phyloP scores from a whole-genome alignment of 2,113 vertebrate species.

The Cinclus cinclus region DNA sequence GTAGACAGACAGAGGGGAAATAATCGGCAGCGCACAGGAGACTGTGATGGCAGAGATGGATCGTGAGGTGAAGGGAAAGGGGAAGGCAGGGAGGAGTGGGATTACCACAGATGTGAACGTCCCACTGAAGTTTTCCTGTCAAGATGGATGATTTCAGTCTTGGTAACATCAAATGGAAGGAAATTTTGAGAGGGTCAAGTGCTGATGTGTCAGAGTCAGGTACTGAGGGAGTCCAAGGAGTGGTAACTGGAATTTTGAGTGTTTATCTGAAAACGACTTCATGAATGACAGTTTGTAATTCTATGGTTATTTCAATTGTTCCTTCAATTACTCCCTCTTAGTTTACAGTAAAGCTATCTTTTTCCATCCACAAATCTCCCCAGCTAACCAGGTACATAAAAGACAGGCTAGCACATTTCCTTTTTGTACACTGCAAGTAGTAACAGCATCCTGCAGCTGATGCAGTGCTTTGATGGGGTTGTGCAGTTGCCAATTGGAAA shows the following conservation, averaged over 20 bases:
- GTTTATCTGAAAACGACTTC: not conserved
- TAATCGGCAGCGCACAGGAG: not conserved
- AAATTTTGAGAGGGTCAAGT: not conserved
- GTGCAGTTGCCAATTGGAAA: not conserved
- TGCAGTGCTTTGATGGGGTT: not conserved
- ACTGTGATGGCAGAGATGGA: not conserved
- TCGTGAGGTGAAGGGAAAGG: not conserved
- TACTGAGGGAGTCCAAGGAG: not conserved
- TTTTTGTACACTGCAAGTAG: accelerated
- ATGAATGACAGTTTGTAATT: not conserved
- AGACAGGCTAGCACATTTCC: not conserved
- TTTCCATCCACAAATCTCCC: not conserved
- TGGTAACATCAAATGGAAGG: not conserved
- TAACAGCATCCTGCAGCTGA: not conserved
- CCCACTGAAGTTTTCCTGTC: conserved; percentile 44
- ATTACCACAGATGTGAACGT: not conserved
- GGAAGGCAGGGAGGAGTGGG: not conserved
- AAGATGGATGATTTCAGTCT: conserved; percentile 21
- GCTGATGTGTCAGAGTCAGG: not conserved
- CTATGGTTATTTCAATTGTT: not conserved
- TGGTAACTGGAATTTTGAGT: not conserved
- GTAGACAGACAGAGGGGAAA: conserved; percentile 18
- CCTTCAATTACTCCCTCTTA: not conserved
- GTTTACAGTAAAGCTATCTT: not conserved
- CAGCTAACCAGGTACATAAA: not conserved